phyloP scores from a whole-genome alignment of 2,797 vertebrate genomes.

The Oophaga sylvatica region DNA sequence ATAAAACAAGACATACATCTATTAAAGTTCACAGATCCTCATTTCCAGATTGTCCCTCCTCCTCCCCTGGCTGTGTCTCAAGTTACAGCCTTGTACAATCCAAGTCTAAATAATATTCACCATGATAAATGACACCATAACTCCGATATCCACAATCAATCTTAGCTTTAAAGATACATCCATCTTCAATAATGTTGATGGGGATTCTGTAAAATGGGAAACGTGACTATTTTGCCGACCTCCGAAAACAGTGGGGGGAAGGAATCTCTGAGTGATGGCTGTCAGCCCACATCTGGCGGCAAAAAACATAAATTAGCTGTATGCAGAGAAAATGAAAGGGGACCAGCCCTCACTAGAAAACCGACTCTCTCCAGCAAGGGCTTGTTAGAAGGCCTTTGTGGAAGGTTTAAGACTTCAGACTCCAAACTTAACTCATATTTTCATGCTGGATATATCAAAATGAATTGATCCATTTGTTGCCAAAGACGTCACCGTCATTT shows the following conservation, averaged over 20 bases:
- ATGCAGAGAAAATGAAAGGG: slow-evolving; percentile 96
- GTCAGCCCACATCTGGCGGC: slow-evolving; percentile 98
- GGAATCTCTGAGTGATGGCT: slow-evolving; percentile 91
- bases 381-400: slow-evolving; percentile 79
- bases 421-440: slow-evolving; percentile 22
- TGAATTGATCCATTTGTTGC: slow-evolving; percentile 23
- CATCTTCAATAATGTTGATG: slow-evolving; percentile 98
- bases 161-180: slow-evolving; percentile 98
- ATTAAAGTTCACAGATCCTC: slow-evolving; percentile 86
- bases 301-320: slow-evolving; percentile 96
- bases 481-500: slow-evolving; percentile 18
- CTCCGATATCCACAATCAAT: slow-evolving; percentile 99
- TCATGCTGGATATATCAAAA: slow-evolving; percentile 7
- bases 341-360: slow-evolving; percentile 79
- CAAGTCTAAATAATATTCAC: slow-evolving; percentile 97
- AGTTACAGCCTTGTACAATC: slow-evolving; percentile 94
- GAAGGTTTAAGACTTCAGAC: slow-evolving; percentile 69
- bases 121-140: slow-evolving; percentile 97
- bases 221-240: slow-evolving; percentile 86
- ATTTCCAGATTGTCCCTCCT: slow-evolving; percentile 77
- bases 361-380: slow-evolving; percentile 76
- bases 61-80: slow-evolving; percentile 83
- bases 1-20: slow-evolving; percentile 79
- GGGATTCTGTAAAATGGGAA: slow-evolving; percentile 86
- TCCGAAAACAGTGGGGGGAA: slow-evolving; percentile 72